phyloP scores from a whole-genome alignment of 2,797 vertebrate species.

The Etheostoma nigrum region DNA sequence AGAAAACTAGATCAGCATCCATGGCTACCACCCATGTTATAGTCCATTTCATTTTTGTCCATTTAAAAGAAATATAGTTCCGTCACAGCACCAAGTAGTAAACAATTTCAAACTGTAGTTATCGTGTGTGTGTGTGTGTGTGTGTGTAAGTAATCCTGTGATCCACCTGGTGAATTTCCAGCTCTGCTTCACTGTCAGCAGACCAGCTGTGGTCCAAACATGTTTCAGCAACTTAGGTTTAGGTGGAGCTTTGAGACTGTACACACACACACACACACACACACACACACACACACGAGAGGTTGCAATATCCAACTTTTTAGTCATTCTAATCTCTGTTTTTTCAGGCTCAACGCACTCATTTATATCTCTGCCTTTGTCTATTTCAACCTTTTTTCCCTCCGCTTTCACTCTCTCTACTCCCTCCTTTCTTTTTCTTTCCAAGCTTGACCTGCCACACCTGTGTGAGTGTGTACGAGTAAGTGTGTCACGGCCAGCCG shows the following conservation, averaged over 20 bases:
- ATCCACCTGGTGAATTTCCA: constrained; percentile 30
- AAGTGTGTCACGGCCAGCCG: constrained; percentile 25
- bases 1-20: no score
- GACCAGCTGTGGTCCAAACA: constrained; percentile 36
- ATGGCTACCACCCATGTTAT: not conserved
- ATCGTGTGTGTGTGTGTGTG: not conserved
- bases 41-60: not conserved
- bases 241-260: constrained; percentile 34
- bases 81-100: not conserved
- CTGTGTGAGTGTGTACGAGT: no score
- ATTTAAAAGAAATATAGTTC: no score
- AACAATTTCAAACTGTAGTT: not conserved
- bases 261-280: no score
- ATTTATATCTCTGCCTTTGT: constrained; percentile 6
- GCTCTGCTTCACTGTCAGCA: constrained; percentile 7
- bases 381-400: not conserved
- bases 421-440: not conserved
- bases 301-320: constrained; percentile 45
- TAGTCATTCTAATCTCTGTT: constrained; percentile 24
- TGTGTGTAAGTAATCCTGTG: constrained; percentile 4
- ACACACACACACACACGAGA: constrained; percentile 12
- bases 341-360: constrained; percentile 1
- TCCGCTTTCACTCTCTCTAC: not conserved
- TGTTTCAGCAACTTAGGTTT: constrained; percentile 50
- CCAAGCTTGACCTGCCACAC: constrained; percentile 33